Evolutionary conservation across 1,140 invertebrate species (phyloP).

Genomic region (Pogonus chalceus): DNA sequence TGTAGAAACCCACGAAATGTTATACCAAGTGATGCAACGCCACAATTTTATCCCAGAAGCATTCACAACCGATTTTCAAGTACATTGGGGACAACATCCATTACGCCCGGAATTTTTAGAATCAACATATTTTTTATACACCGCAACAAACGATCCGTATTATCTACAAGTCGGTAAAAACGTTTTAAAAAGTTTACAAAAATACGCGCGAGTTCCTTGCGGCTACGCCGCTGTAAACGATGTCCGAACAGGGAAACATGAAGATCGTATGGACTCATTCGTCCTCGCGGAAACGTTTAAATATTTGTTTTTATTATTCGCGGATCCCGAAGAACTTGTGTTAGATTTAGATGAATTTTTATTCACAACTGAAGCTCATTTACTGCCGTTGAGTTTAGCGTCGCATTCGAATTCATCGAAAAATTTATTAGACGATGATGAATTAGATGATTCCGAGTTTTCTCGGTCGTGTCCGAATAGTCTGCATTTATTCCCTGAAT

Average conservation of each 20-base stretch:
- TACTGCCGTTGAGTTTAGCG: conserved; percentile 76
- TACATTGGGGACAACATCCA: conserved; percentile 97
- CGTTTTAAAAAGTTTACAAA: conserved; percentile 83
- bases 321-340: conserved; percentile 76
- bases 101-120: conserved; percentile 95
- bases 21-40: conserved; percentile 92
- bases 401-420: conserved; percentile 13
- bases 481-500: conserved; percentile 68
- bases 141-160: conserved; percentile 89
- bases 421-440: conserved; percentile 30
- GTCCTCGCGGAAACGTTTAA: conserved; percentile 97
- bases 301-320: conserved; percentile 91
- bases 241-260: conserved; percentile 79
- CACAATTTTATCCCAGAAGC: conserved; percentile 98
- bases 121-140: conserved; percentile 94
- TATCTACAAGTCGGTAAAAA: conserved; percentile 89
- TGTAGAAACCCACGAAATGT: conserved; percentile 93
- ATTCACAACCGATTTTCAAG: conserved; percentile 90
- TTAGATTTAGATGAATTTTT: conserved; percentile 94
- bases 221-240: conserved; percentile 96
- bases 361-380: conserved; percentile 94
- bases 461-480: conserved; percentile 79
- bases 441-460: conserved; percentile 52
- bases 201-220: conserved; percentile 84
- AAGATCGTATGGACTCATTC: conserved; percentile 97